These are phyloP conservation scores for Psammodynastes pulverulentus DNA, from an alignment of 2,113 vertebrate genomes.

Conservation along the genomic window DNA sequence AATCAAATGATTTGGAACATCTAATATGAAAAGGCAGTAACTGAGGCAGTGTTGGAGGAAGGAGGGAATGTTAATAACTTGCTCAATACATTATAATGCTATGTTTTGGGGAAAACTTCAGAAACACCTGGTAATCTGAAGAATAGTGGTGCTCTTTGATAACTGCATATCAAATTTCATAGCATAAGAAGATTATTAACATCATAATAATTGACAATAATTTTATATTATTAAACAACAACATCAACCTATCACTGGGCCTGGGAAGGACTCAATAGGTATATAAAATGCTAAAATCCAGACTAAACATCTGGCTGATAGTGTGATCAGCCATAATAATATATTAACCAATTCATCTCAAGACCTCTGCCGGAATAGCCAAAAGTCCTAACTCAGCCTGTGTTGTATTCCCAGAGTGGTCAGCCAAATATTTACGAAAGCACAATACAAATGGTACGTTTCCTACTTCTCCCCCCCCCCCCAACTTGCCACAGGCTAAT, in stretches of 20 bases:
- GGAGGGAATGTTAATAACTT: neutral
- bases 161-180: neutral
- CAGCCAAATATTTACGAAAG: neutral
- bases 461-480: neutral
- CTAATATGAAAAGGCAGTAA: constrained; percentile 39
- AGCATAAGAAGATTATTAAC: neutral
- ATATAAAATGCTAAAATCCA: neutral
- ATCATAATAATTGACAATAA: neutral
- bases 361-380: neutral
- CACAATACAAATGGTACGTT: neutral
- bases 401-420: neutral
- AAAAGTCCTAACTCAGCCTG: neutral
- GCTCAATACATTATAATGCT: neutral
- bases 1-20: constrained; percentile 50
- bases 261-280: neutral
- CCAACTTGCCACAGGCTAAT: neutral
- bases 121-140: neutral
- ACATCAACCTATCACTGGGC: neutral
- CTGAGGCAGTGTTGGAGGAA: constrained; percentile 19
- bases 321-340: neutral
- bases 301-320: neutral
- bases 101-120: neutral
- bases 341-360: neutral
- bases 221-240: neutral
- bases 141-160: neutral